Conservation (phyloP, 1,140 invertebrate genomes). For the Rhagoletis pomonella region DNA sequence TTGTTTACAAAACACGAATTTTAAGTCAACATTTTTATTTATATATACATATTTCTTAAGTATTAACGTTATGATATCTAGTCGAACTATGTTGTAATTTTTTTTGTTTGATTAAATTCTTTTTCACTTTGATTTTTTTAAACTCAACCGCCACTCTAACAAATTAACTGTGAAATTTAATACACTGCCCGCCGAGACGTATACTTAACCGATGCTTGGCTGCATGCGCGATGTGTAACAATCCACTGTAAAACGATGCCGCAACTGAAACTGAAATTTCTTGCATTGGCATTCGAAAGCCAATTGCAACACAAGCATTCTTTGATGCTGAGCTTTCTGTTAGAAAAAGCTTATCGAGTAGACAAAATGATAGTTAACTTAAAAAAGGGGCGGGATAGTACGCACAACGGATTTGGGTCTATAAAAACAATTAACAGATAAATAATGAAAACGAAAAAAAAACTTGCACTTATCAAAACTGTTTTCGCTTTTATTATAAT, state of each 20-base stretch:
- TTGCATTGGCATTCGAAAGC: background rate
- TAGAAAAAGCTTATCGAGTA: background rate
- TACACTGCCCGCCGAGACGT: background rate
- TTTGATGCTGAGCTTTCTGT: slow-evolving; percentile 18
- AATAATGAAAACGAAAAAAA: too few species aligned
- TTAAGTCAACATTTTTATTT: too few species aligned
- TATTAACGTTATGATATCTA: too few species aligned
- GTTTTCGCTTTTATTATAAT: too few species aligned
- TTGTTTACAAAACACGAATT: too few species aligned
- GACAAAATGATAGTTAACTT: slow-evolving; percentile 7
- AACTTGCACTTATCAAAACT: too few species aligned
- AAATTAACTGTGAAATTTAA: background rate
- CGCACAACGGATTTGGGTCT: too few species aligned
- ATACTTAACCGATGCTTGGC: background rate
- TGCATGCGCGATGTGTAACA: background rate
- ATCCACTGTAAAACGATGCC: slow-evolving; percentile 5
- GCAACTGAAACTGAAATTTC: slow-evolving; percentile 14
- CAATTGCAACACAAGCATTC: background rate
- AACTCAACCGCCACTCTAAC: background rate
- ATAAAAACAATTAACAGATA: too few species aligned
- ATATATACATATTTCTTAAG: too few species aligned
- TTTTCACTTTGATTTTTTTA: too few species aligned
- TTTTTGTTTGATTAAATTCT: too few species aligned
- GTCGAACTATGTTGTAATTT: too few species aligned
- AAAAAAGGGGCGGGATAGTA: background rate